phyloP scores from a whole-genome alignment of 2,113 vertebrate genomes.

The Glaucidium brasilianum region DNA sequence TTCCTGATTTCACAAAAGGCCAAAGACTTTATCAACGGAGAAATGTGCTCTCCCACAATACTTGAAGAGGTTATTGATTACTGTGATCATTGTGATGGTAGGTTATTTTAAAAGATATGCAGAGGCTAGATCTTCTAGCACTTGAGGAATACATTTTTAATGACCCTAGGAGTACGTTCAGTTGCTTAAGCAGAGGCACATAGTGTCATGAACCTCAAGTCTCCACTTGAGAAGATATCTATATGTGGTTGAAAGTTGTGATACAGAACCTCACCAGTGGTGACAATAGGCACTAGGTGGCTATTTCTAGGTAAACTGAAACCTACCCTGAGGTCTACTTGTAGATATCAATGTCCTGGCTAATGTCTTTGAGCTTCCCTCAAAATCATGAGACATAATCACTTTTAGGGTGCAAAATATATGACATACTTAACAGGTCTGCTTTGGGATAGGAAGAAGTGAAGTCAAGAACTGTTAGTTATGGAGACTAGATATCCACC shows the following conservation, averaged over 20 bases:
- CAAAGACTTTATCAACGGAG: not conserved
- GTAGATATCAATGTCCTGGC: not conserved
- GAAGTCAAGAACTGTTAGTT: not conserved
- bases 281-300: not conserved
- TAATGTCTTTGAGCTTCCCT: not conserved
- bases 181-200: not conserved
- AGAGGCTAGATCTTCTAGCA: not conserved
- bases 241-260: not conserved
- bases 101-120: not conserved
- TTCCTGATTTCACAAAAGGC: not conserved
- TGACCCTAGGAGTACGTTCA: not conserved
- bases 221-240: not conserved
- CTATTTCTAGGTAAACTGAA: not conserved
- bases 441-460: not conserved
- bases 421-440: not conserved
- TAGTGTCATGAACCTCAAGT: not conserved
- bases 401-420: not conserved
- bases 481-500: not conserved
- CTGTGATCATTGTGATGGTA: not conserved
- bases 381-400: not conserved
- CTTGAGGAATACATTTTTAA: not conserved
- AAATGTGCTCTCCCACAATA: not conserved
- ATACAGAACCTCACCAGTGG: not conserved
- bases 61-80: not conserved
- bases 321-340: not conserved